A percentile compares a stretch with the other conserved stretches of the same genome.
These are phyloP conservation scores for Cephus nigrinus DNA, from an alignment of 2,888 invertebrate species.

Conservation along the genomic window DNA sequence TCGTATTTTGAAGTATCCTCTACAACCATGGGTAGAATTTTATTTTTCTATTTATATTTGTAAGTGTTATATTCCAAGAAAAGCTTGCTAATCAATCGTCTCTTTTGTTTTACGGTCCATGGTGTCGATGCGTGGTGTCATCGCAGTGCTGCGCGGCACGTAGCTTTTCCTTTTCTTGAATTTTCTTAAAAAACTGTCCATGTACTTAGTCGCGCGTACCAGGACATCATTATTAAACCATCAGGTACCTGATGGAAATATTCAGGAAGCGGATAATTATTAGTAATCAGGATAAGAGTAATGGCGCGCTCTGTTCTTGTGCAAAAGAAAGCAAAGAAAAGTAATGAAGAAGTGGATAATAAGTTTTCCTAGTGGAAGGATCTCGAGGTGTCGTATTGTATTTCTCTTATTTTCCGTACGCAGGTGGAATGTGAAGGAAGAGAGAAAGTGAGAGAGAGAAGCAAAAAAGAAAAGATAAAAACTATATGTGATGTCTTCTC, in stretches of 20 bases:
- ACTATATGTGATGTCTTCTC: slow-evolving; percentile 5
- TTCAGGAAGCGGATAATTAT: background rate
- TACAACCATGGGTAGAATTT: background rate
- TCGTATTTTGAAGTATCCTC: background rate
- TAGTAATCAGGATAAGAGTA: background rate
- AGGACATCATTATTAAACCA: background rate
- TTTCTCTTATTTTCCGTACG: background rate
- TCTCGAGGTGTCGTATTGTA: background rate
- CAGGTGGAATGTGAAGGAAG: background rate
- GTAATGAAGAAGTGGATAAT: background rate
- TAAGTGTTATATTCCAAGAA: background rate
- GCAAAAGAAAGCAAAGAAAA: background rate
- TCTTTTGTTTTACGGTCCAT: background rate
- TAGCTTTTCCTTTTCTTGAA: background rate
- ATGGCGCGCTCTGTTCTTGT: background rate
- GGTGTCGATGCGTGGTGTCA: background rate
- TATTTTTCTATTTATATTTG: background rate
- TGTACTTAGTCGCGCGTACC: background rate
- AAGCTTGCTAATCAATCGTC: background rate
- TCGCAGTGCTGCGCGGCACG: background rate
- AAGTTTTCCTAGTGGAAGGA: background rate
- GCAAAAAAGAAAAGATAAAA: background rate
- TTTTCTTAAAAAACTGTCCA: background rate
- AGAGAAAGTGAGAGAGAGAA: background rate
- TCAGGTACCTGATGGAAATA: background rate